phyloP scores from a whole-genome alignment of 2,888 invertebrate species.

The Mongoloraphidia duomilia region DNA sequence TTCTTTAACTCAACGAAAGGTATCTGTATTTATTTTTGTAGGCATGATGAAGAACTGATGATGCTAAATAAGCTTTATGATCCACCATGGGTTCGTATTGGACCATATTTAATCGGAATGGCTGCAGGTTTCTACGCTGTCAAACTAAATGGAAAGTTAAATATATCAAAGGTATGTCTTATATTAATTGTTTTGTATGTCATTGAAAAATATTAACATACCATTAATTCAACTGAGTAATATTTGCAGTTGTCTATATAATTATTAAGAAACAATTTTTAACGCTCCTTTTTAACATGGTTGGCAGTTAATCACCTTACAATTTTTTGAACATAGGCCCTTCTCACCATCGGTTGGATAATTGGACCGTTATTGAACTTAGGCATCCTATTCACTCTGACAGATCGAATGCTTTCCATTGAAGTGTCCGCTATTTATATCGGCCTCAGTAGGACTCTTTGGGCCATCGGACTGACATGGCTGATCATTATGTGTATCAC shows the following conservation, averaged over 20 bases:
- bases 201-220: no score
- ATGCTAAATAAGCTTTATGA: constrained; percentile 31
- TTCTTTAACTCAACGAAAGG: no score
- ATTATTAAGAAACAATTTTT: not conserved
- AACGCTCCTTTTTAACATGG: not conserved
- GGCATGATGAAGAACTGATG: constrained; percentile 28
- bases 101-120: constrained; percentile 35
- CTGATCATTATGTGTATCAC: constrained; percentile 39
- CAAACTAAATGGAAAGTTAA: constrained; percentile 22
- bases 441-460: constrained; percentile 34
- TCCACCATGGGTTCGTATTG: constrained; percentile 34
- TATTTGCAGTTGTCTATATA: not conserved
- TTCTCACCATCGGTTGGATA: constrained; percentile 23
- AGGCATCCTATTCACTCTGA: constrained; percentile 29
- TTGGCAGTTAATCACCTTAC: not conserved
- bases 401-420: constrained; percentile 30
- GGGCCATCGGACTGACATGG: constrained; percentile 41
- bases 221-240: no score
- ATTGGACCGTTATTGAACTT: constrained; percentile 28
- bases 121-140: constrained; percentile 32
- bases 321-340: constrained; percentile 16
- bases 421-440: constrained; percentile 33
- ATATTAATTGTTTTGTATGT: not conserved
- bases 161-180: constrained; percentile 18
- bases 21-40: constrained; percentile 13